Evolutionary conservation across 2,113 vertebrate genomes (phyloP), one percentile per base, ranked within the genome.

Genomic region (Phalacrocorax carbo): DNA sequence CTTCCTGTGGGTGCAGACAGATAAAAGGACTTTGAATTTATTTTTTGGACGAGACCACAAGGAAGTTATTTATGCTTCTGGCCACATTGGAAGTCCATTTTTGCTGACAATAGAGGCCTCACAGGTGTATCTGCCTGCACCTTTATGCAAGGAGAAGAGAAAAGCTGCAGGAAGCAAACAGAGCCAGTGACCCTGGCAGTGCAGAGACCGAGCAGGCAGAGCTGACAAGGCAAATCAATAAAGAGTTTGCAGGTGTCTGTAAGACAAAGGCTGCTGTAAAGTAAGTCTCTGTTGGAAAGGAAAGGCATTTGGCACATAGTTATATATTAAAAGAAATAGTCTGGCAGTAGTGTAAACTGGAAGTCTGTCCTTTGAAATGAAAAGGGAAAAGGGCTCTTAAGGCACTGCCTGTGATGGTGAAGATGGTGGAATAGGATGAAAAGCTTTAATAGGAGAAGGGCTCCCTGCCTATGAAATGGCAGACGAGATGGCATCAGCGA

Each of bases 261-360:
- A 82, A 93, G 86, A 89, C 52, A 89, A 91, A 94, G 30, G n/a
- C 34, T 89, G 48, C 42, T 84, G 61, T 60, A 95, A 78, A 91
- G 29, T 8, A 58, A 52, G 3, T 10, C 75, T 90, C 68, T 83
- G 34, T 44, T 60, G 86, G 60, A 29, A 29, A 52, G 40, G 49
- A 73, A 68, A 51, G 9, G 11, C 18, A 14, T 34, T 8, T 6
- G 6, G 40, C 15, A 72, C 9, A 15, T 9, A 13, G 25, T 26
- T 85, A 42, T 10, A 4, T 18, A 46, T 72, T 69, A n/a, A 46
- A 88, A 71, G 4, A 68, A 68, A 44, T 15, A 51, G 8, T 8
- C n/a, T 80, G n/a, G 18, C 5, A 58, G 22, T 11, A 44, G 15
- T 3, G n/a, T 44, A 61, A 86, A 40, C 21, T 66, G 66, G 13